Evolutionary conservation across 2,888 invertebrate species (phyloP), one percentile per base, ranked within the genome.

Genomic region (Drosophila quinaria): DNA sequence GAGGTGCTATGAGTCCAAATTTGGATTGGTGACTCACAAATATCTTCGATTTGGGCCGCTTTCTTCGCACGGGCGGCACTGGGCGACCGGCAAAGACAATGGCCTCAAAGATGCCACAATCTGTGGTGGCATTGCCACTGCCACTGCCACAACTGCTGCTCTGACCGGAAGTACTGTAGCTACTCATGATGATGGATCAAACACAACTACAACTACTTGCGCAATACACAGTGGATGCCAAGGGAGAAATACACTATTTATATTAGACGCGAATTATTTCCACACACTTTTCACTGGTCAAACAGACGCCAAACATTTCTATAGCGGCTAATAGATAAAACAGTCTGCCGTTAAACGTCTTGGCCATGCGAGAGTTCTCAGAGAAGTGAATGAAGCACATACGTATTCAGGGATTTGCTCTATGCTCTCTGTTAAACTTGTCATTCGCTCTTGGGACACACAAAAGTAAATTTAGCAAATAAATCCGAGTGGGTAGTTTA

Each of bases 21-120:
- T 11, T 50, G 19, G n/a, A 19, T 50, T 70, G n/a, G 42, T 87
- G 74, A 86, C 91, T 77, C 74, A 90, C 90, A 80, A 91, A 77
- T n/a, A 91, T 4, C 79, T 87, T 68, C 3, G 91, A 91, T 81
- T 91, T 91, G n/a, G 92, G 90, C 4, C 92, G 82, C 70, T 90
- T 92, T 62, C 90, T 92, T 49, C 93, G 82, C 37, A 83, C 82
- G 65, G 93, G 93, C 37, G 92, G 90, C 66, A 91, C 86, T 2
- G 93, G 93, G 19, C 90, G 91, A 25, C 83, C 89, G 68, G 80
- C 76, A 46, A 87, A 82, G n/a, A 83, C 49, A 63, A 86, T 90
- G 39, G 84, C 64, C 66, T 86, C 86, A 50, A 86, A 86, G 42
- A 86, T 84, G 42, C 74, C 73, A 52, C 82, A 65, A 46, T 79